A percentile compares a stretch with the other conserved stretches of the same genome.
These are phyloP conservation scores for Epiperipatus broadwayi DNA, from an alignment of 2,888 invertebrate species.

Conservation along the genomic window DNA sequence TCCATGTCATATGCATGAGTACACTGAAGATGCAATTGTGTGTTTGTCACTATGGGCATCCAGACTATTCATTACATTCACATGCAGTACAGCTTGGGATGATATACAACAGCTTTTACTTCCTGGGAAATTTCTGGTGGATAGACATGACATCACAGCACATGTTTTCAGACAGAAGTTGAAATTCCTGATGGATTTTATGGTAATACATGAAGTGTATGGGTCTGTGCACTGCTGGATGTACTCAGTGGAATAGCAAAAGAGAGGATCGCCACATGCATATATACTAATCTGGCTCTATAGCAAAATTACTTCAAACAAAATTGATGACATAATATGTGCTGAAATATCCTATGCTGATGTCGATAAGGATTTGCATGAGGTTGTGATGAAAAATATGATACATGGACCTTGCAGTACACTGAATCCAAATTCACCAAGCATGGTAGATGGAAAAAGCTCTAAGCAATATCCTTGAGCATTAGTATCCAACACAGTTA, in stretches of 20 bases:
- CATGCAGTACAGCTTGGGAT: slow-evolving; percentile 11
- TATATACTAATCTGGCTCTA: slow-evolving; percentile 21
- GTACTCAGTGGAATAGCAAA: slow-evolving; percentile 23
- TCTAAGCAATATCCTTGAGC: slow-evolving; percentile 22
- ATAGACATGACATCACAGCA: slow-evolving; percentile 20
- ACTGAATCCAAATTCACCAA: slow-evolving; percentile 15
- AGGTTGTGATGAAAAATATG: slow-evolving; percentile 25
- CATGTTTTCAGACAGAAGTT: slow-evolving; percentile 21
- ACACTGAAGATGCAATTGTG: slow-evolving; percentile 21
- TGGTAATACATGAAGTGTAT: slow-evolving; percentile 18
- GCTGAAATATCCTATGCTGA: slow-evolving; percentile 25
- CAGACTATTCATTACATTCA: slow-evolving; percentile 13
- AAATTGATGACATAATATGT: slow-evolving; percentile 24
- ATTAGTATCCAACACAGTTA: slow-evolving; percentile 22
- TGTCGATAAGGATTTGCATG: slow-evolving; percentile 20
- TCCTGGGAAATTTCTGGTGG: slow-evolving; percentile 16
- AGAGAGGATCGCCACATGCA: slow-evolving; percentile 22
- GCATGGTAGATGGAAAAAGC: slow-evolving; percentile 18
- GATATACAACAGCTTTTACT: slow-evolving; percentile 17
- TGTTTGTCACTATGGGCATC: slow-evolving; percentile 18
- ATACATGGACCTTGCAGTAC: slow-evolving; percentile 18
- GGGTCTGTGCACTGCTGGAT: slow-evolving; percentile 18
- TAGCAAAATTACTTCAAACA: no score
- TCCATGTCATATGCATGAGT: slow-evolving; percentile 18
- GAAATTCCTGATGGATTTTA: slow-evolving; percentile 17